A percentile compares a stretch with the other conserved stretches of the same genome.
These are phyloP conservation scores for Mormyrus hasselquistii DNA, from an alignment of 2,797 vertebrate species.

Conservation along the genomic window DNA sequence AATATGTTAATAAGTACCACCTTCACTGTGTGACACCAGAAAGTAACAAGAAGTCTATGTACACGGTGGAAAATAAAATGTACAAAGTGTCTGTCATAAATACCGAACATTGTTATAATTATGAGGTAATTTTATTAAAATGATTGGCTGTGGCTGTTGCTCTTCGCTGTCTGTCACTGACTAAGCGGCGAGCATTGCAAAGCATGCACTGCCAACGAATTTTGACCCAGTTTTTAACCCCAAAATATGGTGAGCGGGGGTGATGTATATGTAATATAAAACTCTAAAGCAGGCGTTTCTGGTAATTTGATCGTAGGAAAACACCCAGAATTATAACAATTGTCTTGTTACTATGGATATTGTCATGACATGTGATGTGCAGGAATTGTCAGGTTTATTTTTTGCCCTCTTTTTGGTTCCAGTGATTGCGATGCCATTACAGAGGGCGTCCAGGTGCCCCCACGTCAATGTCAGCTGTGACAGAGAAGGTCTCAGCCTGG, in stretches of 20 bases:
- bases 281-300: neutral
- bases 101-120: neutral
- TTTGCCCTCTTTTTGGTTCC: neutral
- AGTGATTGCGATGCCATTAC: neutral
- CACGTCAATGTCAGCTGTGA: neutral
- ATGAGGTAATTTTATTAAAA: neutral
- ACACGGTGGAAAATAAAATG: neutral
- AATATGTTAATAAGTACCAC: constrained; percentile 1
- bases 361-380: neutral
- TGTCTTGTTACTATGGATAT: neutral
- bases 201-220: neutral
- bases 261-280: neutral
- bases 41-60: neutral
- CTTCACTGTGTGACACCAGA: constrained; percentile 2
- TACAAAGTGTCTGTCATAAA: neutral
- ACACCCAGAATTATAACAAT: constrained; percentile 2
- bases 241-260: neutral
- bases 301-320: neutral
- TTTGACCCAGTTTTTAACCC: neutral
- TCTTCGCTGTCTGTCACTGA: neutral
- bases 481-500: neutral
- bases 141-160: neutral
- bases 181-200: neutral
- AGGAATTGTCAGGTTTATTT: neutral
- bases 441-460: neutral